A percentile compares a stretch with the other conserved stretches of the same genome.
phyloP scores from a whole-genome alignment of 2,888 invertebrate genomes.

The Schrankia costaestrigalis region DNA sequence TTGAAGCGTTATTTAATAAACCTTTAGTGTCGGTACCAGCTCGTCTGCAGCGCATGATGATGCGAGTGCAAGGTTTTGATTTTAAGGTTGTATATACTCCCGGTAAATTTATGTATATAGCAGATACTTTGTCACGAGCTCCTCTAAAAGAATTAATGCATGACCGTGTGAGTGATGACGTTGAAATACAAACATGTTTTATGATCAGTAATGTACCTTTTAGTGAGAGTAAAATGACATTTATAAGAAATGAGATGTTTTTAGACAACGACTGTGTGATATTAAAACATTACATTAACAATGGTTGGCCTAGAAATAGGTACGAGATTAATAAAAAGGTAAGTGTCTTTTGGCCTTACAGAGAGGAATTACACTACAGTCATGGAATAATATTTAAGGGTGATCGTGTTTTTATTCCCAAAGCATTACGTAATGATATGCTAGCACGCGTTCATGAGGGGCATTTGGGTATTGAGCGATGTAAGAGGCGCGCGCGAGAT shows the following conservation, averaged over 20 bases:
- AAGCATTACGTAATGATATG: constrained; percentile 19
- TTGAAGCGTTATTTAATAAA: constrained; percentile 31
- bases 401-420: constrained; percentile 13
- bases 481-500: constrained; percentile 3
- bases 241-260: not conserved
- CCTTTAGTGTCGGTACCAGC: constrained; percentile 19
- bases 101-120: constrained; percentile 32
- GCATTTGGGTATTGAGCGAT: constrained; percentile 3
- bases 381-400: not conserved
- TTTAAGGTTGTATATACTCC: constrained; percentile 20
- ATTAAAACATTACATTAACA: not conserved
- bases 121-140: constrained; percentile 29
- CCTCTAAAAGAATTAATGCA: constrained; percentile 14
- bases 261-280: not conserved
- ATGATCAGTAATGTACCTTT: constrained; percentile 16
- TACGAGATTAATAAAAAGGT: not conserved
- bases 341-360: constrained; percentile 1
- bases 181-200: constrained; percentile 16
- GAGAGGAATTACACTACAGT: not conserved
- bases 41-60: constrained; percentile 32
- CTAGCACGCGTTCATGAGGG: constrained; percentile 29
- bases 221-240: constrained; percentile 11
- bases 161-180: constrained; percentile 10
- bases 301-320: not conserved
- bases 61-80: constrained; percentile 27